These are phyloP conservation scores for Leptosomus discolor DNA, from an alignment of 2,113 vertebrate species.

Conservation along the genomic window DNA sequence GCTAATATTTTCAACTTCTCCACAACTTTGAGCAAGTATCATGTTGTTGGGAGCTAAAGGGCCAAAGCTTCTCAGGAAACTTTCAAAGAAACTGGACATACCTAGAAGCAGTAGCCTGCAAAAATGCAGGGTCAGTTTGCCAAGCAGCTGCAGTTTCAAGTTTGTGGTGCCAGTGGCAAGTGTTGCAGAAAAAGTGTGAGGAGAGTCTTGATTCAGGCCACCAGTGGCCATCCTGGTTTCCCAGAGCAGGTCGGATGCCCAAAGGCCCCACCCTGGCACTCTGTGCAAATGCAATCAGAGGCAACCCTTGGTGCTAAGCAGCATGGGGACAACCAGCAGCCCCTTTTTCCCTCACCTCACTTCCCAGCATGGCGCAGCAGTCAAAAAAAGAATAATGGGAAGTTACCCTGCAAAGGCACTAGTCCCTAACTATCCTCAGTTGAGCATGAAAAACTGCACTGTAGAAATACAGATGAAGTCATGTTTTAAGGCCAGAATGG, in stretches of 20 bases:
- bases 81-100: background rate
- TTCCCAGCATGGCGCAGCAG: background rate
- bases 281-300: background rate
- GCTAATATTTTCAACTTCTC: background rate
- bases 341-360: accelerated
- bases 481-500: background rate
- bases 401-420: background rate
- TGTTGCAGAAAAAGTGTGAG: background rate
- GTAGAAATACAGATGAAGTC: background rate
- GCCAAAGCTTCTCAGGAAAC: background rate
- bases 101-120: background rate
- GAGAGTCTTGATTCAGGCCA: background rate
- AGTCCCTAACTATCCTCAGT: background rate
- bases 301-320: background rate
- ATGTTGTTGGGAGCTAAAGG: background rate
- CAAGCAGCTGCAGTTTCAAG: background rate
- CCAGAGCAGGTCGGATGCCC: accelerated
- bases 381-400: background rate
- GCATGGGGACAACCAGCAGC: background rate
- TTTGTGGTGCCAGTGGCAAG: background rate
- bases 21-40: background rate
- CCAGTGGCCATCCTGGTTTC: background rate
- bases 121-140: background rate
- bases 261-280: background rate
- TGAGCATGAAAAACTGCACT: background rate